A percentile compares a stretch with the other conserved stretches of the same genome.
Conservation (phyloP, 2,113 vertebrate species). For the Lasiurus cinereus region DNA sequence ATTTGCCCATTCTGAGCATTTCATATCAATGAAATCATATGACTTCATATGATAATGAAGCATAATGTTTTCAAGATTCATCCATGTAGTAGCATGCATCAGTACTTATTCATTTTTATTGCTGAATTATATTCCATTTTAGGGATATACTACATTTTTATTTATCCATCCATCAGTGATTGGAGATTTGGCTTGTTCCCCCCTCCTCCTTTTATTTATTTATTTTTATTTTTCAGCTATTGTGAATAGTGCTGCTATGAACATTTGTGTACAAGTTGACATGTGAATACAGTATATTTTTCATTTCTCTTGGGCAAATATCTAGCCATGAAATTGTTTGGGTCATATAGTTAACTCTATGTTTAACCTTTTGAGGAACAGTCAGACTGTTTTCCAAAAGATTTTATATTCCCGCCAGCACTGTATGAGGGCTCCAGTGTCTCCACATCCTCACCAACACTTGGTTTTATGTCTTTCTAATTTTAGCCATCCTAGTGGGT, state of each 20-base stretch:
- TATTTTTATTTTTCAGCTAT: background rate
- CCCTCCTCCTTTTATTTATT: too few relatives aligned
- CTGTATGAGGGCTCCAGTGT: background rate
- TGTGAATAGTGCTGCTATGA: background rate
- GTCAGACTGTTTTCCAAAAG: background rate
- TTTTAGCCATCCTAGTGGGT: background rate
- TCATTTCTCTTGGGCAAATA: background rate
- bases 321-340: background rate
- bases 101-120: background rate
- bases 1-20: background rate
- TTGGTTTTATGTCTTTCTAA: background rate
- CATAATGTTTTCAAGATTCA: background rate
- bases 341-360: background rate
- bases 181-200: background rate
- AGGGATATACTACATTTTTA: background rate
- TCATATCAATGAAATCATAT: conserved; percentile 33
- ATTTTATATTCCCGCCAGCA: background rate
- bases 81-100: background rate
- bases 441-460: background rate
- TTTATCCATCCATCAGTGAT: background rate
- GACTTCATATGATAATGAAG: too few relatives aligned
- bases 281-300: background rate
- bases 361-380: background rate
- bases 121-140: background rate
- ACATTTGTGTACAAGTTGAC: background rate